Evolutionary conservation across 2,888 invertebrate genomes (phyloP).

Genomic region (Blastobasis adustella): DNA sequence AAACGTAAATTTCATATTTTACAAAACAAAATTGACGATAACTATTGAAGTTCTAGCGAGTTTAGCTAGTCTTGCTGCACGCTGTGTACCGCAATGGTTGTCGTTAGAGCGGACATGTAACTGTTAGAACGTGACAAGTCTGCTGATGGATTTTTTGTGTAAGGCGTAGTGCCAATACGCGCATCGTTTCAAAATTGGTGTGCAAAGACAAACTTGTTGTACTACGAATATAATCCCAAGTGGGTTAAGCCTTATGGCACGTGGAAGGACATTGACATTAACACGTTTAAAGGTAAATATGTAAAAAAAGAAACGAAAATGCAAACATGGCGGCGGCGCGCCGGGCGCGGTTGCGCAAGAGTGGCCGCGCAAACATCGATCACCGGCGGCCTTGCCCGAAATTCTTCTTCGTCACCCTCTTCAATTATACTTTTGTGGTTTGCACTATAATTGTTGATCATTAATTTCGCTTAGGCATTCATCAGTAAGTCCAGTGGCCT

Average conservation of each 20-base stretch:
- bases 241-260: conserved; percentile 10
- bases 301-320: conserved; percentile 28
- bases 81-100: no score
- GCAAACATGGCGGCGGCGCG: conserved; percentile 1
- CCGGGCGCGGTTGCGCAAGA: conserved; percentile 46
- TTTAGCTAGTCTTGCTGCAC: no score
- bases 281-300: conserved; percentile 48
- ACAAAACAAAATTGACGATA: no score
- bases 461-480: neutral
- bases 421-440: conserved; percentile 3
- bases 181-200: neutral
- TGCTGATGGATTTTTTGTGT: no score
- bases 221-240: conserved; percentile 1
- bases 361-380: conserved; percentile 44
- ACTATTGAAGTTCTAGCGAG: no score
- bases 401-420: conserved; percentile 36
- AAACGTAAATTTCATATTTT: no score
- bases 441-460: conserved; percentile 5
- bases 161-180: neutral
- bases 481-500: neutral
- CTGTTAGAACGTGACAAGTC: no score
- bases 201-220: neutral
- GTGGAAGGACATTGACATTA: conserved; percentile 44
- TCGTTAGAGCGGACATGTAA: no score
- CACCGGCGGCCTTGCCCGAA: conserved; percentile 62